These are phyloP conservation scores for Acrocyrtus sp. DNA, from an alignment of 2,888 invertebrate genomes.

Conservation along the genomic window DNA sequence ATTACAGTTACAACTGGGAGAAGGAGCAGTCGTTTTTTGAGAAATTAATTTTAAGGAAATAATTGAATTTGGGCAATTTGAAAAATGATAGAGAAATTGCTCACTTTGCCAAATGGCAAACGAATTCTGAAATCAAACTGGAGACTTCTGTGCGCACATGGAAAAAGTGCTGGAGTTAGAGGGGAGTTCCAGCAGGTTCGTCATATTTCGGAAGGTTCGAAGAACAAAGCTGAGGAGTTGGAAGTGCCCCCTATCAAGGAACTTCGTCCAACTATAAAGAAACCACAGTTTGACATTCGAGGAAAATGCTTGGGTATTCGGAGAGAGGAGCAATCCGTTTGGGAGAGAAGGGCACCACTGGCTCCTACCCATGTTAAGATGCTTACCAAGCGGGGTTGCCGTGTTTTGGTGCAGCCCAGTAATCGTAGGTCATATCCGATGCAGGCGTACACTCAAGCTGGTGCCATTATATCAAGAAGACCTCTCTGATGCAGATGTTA, in stretches of 20 bases:
- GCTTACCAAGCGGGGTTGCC: slow-evolving; percentile 86
- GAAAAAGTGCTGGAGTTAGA: too few species aligned
- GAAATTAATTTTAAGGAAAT: too few species aligned
- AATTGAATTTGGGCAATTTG: too few species aligned
- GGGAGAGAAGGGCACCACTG: slow-evolving; percentile 91
- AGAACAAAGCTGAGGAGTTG: slow-evolving; percentile 28
- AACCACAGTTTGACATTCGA: slow-evolving; percentile 44
- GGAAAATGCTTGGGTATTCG: slow-evolving; percentile 76
- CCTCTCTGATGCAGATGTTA: slow-evolving; percentile 93
- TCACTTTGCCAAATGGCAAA: too few species aligned
- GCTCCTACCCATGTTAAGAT: slow-evolving; percentile 91
- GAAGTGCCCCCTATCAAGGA: slow-evolving; percentile 36
- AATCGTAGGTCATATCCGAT: slow-evolving; percentile 98
- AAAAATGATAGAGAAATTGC: too few species aligned
- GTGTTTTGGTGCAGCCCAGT: slow-evolving; percentile 97
- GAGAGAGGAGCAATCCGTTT: slow-evolving; percentile 93
- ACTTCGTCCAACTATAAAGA: slow-evolving; percentile 27
- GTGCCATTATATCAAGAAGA: slow-evolving; percentile 96
- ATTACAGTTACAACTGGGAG: too few species aligned
- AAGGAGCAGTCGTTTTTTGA: too few species aligned
- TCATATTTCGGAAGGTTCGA: not conserved
- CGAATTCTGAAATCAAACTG: not conserved
- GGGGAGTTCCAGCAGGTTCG: too few species aligned
- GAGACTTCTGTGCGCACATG: not conserved
- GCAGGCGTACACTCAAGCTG: slow-evolving; percentile 79